These are phyloP conservation scores for Pseudopipra pipra DNA, from an alignment of 2,113 vertebrate species.

Conservation along the genomic window DNA sequence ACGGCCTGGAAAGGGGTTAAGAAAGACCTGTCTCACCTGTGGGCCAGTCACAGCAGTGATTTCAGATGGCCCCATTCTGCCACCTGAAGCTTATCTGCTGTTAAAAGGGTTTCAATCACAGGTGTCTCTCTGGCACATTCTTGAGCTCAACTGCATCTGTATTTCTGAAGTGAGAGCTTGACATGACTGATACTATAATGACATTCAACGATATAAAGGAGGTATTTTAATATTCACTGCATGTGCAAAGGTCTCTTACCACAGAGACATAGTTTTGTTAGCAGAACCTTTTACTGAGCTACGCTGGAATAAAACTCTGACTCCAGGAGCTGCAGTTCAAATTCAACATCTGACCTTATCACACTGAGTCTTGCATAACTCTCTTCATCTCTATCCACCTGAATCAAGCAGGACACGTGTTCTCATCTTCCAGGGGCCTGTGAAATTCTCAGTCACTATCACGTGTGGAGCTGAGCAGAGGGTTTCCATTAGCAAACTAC, in stretches of 20 bases:
- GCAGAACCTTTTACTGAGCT: not conserved
- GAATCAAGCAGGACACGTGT: not conserved
- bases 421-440: not conserved
- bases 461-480: not conserved
- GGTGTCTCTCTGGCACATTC: not conserved
- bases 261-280: not conserved
- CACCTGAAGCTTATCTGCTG: not conserved
- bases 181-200: not conserved
- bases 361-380: not conserved
- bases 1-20: not conserved
- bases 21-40: not conserved
- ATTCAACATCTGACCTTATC: not conserved
- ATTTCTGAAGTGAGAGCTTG: not conserved
- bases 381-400: not conserved
- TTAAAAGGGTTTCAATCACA: not conserved
- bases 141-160: not conserved
- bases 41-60: not conserved
- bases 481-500: not conserved
- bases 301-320: not conserved
- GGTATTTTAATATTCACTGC: not conserved
- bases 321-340: not conserved
- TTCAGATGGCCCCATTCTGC: not conserved
- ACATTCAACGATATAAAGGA: not conserved
- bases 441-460: not conserved
- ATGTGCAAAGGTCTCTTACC: not conserved